Conservation (phyloP, 2,888 invertebrate genomes). For the Andrena dorsata region DNA sequence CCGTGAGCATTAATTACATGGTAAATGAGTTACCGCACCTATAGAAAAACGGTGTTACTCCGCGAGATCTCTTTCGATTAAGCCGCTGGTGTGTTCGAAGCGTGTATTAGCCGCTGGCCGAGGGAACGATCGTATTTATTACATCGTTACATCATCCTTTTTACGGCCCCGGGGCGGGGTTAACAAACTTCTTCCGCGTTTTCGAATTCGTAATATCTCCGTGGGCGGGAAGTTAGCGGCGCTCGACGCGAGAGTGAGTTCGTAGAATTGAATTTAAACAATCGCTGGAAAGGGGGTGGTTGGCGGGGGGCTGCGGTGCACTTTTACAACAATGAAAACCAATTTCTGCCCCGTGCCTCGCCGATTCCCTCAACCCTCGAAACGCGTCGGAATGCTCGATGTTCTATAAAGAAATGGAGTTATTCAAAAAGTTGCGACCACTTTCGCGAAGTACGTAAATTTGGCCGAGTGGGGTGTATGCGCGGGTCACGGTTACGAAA, state of each 20-base stretch:
- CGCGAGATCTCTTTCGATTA: constrained; percentile 42
- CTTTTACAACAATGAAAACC: constrained; percentile 46
- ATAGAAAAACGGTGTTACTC: constrained; percentile 57
- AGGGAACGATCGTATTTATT: background rate
- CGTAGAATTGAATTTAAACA: constrained; percentile 52
- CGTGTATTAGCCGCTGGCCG: constrained; percentile 4
- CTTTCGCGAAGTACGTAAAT: constrained; percentile 34
- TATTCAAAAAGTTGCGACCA: constrained; percentile 42
- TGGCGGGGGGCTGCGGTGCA: background rate
- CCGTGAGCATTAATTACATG: constrained; percentile 79
- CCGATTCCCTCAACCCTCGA: background rate
- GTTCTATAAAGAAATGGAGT: constrained; percentile 22
- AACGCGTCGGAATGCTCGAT: constrained; percentile 4
- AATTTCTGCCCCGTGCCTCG: constrained; percentile 36
- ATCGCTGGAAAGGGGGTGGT: constrained; percentile 32
- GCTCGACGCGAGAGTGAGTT: constrained; percentile 20
- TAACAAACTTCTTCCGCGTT: constrained; percentile 28
- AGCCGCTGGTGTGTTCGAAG: constrained; percentile 10
- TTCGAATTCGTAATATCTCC: constrained; percentile 36
- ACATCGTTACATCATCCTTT: background rate
- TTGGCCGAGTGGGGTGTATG: constrained; percentile 6
- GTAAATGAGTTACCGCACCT: constrained; percentile 66
- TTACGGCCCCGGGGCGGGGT: background rate
- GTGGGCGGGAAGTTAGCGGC: constrained; percentile 19
- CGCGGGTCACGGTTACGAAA: constrained; percentile 31